phyloP scores from a whole-genome alignment of 2,797 vertebrate genomes.

The Gallirallus australis region DNA sequence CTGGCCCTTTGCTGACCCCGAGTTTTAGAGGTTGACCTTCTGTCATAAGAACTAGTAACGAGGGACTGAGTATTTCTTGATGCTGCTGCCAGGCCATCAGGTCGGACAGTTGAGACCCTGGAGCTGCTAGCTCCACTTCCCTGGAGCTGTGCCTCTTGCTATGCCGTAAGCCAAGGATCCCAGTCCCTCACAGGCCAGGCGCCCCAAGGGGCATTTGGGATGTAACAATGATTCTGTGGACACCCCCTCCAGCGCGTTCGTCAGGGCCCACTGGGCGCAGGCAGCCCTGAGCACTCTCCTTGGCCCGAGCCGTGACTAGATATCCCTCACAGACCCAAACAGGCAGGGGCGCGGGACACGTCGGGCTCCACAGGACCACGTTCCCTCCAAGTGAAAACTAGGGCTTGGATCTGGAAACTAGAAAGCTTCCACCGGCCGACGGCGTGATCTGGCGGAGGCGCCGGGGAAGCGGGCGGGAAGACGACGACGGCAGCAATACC shows the following conservation, averaged over 20 bases:
- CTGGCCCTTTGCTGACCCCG: not conserved
- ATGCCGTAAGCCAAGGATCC: not conserved
- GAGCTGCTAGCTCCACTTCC: not conserved
- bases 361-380: fast-evolving
- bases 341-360: fast-evolving
- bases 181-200: no score
- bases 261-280: fast-evolving
- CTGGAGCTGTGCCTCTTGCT: no score
- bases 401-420: fast-evolving
- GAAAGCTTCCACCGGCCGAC: not conserved
- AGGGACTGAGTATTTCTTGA: not conserved
- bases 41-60: fast-evolving
- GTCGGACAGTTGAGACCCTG: fast-evolving
- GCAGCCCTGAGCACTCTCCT: fast-evolving
- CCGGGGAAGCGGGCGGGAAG: fast-evolving
- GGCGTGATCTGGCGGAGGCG: fast-evolving
- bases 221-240: fast-evolving
- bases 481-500: fast-evolving
- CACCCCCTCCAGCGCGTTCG: fast-evolving
- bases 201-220: not conserved
- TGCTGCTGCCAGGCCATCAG: not conserved
- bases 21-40: not conserved
- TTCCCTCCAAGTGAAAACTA: fast-evolving
- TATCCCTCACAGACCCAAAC: fast-evolving
- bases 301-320: no score